phyloP scores from a whole-genome alignment of 1,140 invertebrate genomes.

The Trichoplusia ni region DNA sequence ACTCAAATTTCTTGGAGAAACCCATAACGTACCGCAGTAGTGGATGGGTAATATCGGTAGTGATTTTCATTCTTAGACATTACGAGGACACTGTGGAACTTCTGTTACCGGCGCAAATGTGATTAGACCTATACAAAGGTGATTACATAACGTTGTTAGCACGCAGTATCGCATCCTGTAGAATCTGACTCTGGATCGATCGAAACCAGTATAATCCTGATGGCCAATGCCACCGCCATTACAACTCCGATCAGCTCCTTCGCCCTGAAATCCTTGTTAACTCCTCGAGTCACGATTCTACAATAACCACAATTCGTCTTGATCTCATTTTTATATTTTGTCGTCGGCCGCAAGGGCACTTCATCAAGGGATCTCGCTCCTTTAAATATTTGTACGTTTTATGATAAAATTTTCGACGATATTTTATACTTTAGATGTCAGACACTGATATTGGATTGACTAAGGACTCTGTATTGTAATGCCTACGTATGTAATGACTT shows the following conservation, averaged over 20 bases:
- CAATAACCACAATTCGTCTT: conserved; percentile 17
- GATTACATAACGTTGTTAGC: neutral
- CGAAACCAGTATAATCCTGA: conserved; percentile 5
- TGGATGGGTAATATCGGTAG: no score
- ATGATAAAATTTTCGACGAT: conserved; percentile 11
- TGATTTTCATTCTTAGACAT: no score
- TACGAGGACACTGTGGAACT: no score
- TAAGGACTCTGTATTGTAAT: neutral
- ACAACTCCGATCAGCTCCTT: neutral
- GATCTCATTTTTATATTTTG: conserved; percentile 25
- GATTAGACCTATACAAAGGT: neutral
- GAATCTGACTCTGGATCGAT: neutral
- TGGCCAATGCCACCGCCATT: neutral
- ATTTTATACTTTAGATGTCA: conserved; percentile 11
- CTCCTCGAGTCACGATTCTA: neutral
- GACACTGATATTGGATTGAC: neutral
- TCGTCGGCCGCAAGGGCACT: neutral
- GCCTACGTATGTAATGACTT: no score
- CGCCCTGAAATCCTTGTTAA: neutral
- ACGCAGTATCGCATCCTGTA: neutral
- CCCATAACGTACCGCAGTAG: no score
- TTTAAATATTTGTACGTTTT: conserved; percentile 2
- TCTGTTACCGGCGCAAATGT: neutral
- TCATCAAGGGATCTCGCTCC: neutral
- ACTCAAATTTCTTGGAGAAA: neutral